A percentile compares a stretch with the other conserved stretches of the same genome.
These are phyloP conservation scores for Neosilurus hyrtlii DNA, from an alignment of 2,797 vertebrate genomes.

Conservation along the genomic window DNA sequence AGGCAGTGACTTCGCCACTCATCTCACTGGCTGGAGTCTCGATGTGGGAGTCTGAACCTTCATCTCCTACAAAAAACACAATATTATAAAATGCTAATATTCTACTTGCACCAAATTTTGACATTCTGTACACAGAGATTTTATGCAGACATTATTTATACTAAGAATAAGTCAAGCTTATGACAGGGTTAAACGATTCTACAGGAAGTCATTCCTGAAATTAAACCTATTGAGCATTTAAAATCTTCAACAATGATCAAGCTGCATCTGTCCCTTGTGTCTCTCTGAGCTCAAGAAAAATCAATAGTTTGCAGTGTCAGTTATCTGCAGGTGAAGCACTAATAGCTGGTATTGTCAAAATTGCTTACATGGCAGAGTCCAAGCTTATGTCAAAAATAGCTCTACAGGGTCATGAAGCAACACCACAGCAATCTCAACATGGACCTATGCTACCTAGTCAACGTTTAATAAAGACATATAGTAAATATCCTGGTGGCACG, in stretches of 20 bases:
- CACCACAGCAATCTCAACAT: conserved; percentile 45
- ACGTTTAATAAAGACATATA: conserved; percentile 31
- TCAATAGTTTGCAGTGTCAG: conserved; percentile 55
- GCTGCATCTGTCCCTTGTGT: conserved; percentile 30
- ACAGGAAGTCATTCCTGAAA: not conserved
- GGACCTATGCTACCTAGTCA: conserved; percentile 24
- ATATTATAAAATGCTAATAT: not conserved
- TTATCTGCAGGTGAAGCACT: conserved; percentile 61
- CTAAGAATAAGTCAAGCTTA: not conserved
- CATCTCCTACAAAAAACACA: conserved; percentile 78
- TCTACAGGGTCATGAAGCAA: conserved; percentile 57
- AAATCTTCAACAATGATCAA: conserved; percentile 1
- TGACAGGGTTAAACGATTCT: not conserved
- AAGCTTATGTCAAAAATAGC: conserved; percentile 64
- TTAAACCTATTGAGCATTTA: conserved; percentile 1
- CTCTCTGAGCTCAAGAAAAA: conserved; percentile 47
- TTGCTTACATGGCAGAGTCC: conserved; percentile 56
- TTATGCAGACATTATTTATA: not conserved
- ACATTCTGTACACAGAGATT: not conserved
- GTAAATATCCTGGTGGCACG: too few relatives aligned
- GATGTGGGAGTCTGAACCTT: conserved; percentile 82
- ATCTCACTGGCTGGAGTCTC: conserved; percentile 82
- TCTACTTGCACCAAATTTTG: not conserved
- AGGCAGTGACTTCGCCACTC: conserved; percentile 77
- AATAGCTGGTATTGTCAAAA: conserved; percentile 53